phyloP scores from a whole-genome alignment of 2,888 invertebrate species.

The Philonicus albiceps region DNA sequence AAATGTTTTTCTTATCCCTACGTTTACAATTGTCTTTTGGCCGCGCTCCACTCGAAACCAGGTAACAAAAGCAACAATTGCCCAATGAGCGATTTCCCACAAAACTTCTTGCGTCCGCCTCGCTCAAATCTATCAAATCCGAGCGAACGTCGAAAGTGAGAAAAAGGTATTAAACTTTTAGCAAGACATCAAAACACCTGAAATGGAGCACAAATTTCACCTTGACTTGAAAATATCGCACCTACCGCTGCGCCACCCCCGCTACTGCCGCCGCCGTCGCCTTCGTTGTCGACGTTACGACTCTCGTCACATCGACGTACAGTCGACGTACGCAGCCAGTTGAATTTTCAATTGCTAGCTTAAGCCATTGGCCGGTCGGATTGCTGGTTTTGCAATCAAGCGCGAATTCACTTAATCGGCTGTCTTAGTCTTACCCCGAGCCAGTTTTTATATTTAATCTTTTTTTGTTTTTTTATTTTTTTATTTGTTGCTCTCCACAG shows the following conservation, averaged over 20 bases:
- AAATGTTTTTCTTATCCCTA: not conserved
- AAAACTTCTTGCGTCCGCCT: not conserved
- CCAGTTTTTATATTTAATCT: not conserved
- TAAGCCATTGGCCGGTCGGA: not conserved
- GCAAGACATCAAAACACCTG: constrained; percentile 32
- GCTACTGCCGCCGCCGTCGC: not conserved
- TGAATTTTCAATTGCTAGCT: not conserved
- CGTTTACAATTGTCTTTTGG: not conserved
- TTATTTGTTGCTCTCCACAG: not conserved
- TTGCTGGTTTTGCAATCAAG: not conserved
- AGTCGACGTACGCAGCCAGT: not conserved
- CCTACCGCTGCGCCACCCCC: not conserved
- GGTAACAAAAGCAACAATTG: not conserved
- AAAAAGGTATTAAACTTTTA: constrained; percentile 9
- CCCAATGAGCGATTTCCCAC: not conserved
- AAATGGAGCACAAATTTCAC: constrained; percentile 39
- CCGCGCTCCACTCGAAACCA: not conserved
- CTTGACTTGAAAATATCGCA: constrained; percentile 34
- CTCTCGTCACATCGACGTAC: not conserved
- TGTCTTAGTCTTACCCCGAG: not conserved
- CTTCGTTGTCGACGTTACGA: not conserved
- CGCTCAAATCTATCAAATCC: not conserved
- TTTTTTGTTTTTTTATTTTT: not conserved
- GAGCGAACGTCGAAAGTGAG: constrained; percentile 7
- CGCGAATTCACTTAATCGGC: not conserved